A percentile compares a stretch with the other conserved stretches of the same genome.
Conservation (phyloP, 2,113 vertebrate species). For the Microtus ochrogaster region DNA sequence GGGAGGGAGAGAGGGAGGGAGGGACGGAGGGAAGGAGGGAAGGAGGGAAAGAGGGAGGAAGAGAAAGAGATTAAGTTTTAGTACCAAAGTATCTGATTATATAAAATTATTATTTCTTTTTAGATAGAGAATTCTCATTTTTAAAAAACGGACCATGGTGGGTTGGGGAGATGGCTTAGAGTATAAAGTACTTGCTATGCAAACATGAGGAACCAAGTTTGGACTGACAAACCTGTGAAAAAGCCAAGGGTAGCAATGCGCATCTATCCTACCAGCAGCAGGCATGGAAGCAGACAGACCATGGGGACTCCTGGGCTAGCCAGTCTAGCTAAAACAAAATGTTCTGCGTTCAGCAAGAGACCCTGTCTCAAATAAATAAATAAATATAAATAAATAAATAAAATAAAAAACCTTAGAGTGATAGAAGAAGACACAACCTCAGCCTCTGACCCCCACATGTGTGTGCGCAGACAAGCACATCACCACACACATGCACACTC, state of each 20-base stretch:
- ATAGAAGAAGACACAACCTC: neutral
- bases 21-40: no score
- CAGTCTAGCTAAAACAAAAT: neutral
- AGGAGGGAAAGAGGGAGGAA: fast-evolving
- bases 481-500: neutral
- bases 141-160: neutral
- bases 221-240: neutral
- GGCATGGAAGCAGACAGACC: neutral
- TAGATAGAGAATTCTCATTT: neutral
- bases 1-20: no score
- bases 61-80: neutral
- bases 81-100: neutral
- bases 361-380: neutral
- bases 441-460: no score
- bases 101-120: neutral
- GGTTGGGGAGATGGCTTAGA: no score
- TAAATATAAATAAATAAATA: no score
- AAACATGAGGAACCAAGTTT: neutral
- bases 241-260: neutral
- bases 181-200: no score
- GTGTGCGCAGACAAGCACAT: neutral
- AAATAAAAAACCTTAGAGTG: no score
- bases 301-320: no score
- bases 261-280: neutral
- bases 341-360: neutral